Percentiles rank a stretch among this genome's conserved stretches.
phyloP scores from a whole-genome alignment of 2,113 vertebrate species.

The Lepus europaeus region DNA sequence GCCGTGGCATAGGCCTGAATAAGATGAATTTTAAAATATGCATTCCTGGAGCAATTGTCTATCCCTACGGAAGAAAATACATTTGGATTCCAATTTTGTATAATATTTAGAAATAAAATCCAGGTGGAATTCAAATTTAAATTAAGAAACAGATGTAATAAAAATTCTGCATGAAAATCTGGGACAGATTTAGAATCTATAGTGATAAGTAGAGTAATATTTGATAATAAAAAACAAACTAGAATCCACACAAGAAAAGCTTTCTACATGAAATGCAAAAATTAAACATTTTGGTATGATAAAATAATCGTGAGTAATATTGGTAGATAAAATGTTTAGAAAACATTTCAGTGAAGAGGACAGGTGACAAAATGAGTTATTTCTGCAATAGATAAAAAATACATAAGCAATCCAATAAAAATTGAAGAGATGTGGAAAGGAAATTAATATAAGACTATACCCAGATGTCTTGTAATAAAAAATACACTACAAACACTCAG shows the following conservation, averaged over 20 bases:
- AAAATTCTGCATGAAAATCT: neutral
- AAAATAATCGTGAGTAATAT: neutral
- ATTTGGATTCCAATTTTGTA: neutral
- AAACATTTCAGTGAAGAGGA: neutral
- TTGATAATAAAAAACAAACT: constrained; percentile 22
- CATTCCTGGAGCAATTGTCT: neutral
- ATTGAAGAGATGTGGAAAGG: neutral
- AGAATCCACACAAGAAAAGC: neutral
- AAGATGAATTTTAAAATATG: neutral
- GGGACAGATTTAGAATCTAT: neutral
- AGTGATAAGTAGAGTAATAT: neutral
- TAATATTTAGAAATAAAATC: constrained; percentile 53
- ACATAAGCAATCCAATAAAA: neutral
- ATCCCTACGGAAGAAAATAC: constrained; percentile 37
- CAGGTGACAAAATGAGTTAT: neutral
- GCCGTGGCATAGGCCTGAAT: too few species aligned
- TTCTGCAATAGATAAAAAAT: neutral
- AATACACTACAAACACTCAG: neutral
- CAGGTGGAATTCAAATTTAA: constrained; percentile 28
- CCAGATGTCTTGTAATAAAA: neutral
- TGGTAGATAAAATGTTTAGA: neutral
- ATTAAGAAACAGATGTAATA: constrained; percentile 22
- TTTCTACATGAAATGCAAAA: neutral
- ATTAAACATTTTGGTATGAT: neutral
- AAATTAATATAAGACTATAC: neutral